phyloP scores from a whole-genome alignment of 2,797 vertebrate species.

The Chromobotia macracanthus region DNA sequence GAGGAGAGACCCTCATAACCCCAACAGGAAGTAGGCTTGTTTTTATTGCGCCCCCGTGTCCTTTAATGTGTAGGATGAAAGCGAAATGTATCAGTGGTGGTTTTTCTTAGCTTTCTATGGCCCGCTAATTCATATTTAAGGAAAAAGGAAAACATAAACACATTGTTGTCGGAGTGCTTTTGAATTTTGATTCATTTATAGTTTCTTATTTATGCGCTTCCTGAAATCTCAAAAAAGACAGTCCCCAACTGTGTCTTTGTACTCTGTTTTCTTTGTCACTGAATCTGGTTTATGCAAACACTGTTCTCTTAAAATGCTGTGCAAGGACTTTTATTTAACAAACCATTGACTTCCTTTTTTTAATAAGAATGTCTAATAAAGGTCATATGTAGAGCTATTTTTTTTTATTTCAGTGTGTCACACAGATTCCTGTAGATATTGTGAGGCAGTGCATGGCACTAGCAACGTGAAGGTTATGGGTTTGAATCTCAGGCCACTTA shows the following conservation, averaged over 20 bases:
- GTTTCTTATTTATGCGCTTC: constrained; percentile 57
- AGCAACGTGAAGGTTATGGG: background rate
- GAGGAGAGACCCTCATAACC: constrained; percentile 12
- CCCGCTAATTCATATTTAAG: constrained; percentile 53
- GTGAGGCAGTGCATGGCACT: background rate
- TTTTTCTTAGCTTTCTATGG: constrained; percentile 58
- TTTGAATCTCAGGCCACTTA: background rate
- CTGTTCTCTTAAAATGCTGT: constrained; percentile 6
- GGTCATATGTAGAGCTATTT: constrained; percentile 8
- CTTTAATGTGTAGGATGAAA: constrained; percentile 63
- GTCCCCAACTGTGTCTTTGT: constrained; percentile 46
- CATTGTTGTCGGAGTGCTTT: constrained; percentile 41
- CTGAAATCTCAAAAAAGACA: constrained; percentile 36
- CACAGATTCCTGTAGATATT: background rate
- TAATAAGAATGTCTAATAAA: constrained; percentile 25
- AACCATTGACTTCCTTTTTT: background rate
- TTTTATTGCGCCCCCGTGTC: constrained; percentile 50
- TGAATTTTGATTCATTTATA: constrained; percentile 55
- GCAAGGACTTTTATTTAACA: constrained; percentile 3
- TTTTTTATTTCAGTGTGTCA: constrained; percentile 39
- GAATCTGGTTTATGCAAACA: constrained; percentile 28
- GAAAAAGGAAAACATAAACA: constrained; percentile 46
- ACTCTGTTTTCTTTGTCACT: constrained; percentile 27
- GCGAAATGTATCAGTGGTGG: constrained; percentile 45
- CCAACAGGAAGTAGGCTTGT: constrained; percentile 58